Evolutionary conservation across 2,797 vertebrate genomes (phyloP).

Genomic region (Esox lucius): DNA sequence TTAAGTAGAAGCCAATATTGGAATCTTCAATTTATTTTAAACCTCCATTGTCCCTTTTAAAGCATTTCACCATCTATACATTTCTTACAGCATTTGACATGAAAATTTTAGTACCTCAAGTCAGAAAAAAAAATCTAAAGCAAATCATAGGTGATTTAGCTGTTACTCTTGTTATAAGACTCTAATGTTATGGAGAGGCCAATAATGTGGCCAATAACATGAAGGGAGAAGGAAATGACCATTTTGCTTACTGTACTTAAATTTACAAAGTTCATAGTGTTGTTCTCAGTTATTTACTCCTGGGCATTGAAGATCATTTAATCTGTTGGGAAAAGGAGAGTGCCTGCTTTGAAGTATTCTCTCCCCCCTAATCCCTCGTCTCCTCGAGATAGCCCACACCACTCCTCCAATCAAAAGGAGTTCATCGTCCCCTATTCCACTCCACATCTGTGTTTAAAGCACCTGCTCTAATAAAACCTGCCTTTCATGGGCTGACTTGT

Average conservation of each 20-base stretch:
- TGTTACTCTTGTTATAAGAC: slow-evolving; percentile 6
- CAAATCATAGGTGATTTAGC: slow-evolving; percentile 55
- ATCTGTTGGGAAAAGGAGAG: slow-evolving; percentile 54
- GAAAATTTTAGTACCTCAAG: slow-evolving; percentile 34
- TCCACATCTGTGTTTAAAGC: background rate
- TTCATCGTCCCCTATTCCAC: background rate
- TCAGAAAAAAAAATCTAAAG: slow-evolving; percentile 36
- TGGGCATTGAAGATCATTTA: background rate
- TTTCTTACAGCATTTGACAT: slow-evolving; percentile 31
- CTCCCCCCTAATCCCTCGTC: slow-evolving; percentile 11
- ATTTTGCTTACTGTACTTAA: slow-evolving; percentile 37
- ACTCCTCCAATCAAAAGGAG: slow-evolving; percentile 32
- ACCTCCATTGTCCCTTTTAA: slow-evolving; percentile 53
- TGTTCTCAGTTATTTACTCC: slow-evolving; percentile 46
- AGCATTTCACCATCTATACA: slow-evolving; percentile 38
- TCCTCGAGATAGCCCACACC: slow-evolving; percentile 40
- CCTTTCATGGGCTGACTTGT: background rate
- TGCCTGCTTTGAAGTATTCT: slow-evolving; percentile 47
- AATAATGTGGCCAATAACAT: slow-evolving; percentile 56
- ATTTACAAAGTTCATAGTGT: slow-evolving; percentile 44
- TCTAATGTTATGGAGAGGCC: background rate
- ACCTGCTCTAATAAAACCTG: background rate
- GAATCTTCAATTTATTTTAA: slow-evolving; percentile 56
- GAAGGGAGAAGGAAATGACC: slow-evolving; percentile 43
- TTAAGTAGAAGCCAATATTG: slow-evolving; percentile 41